Base-by-base conservation (phyloP, 2,888 invertebrate species). In the Gryllus longicercus region DNA sequence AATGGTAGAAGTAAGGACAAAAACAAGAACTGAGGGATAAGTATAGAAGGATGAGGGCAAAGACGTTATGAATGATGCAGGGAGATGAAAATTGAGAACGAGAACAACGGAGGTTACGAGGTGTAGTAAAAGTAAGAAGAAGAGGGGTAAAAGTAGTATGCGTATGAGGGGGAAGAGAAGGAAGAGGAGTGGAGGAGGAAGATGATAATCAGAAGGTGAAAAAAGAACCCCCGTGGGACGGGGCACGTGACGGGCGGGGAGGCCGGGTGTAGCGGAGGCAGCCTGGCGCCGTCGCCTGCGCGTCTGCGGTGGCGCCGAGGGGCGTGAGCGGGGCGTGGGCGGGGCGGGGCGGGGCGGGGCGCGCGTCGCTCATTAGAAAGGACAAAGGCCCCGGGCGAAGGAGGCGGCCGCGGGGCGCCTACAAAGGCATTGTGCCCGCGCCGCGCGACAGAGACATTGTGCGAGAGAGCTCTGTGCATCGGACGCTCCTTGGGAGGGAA, bases 381-480 rank as follows among this genome's bases (percentile, higher is more conserved):
- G 63, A 63, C 63, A 63, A 63, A 63, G 63, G 63, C 63, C 38
- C 38, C n/a, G 16, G n/a, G 63, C 21, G 63, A 63, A 63, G 63
- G 63, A 63, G 63, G n/a, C 16, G 38, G 38, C 38, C 8, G 63
- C 63, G 63, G 18, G 5, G n/a, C 63, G 38, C 63, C 12, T 8
- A 63, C 63, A 63, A 63, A 63, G 63, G 63, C 63, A 16, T 63
- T 63, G 63, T 63, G 12, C n/a, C 63, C n/a, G 14, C 63, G 63
- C 63, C 63, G 63, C 63, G 63, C 63, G 63, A n/a, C 63, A 63
- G 63, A 63, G 63, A 63, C 63, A 63, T 63, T 63, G 63, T 63
- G 63, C 63, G 3, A 5, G 38, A 8, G 38, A 38, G 38, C 8
- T 8, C 38, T 38, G 5, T 38, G 38, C 38, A 38, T 38, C 38